Conservation (phyloP, 2,113 vertebrate genomes). For the Microcebus lehilahytsara region DNA sequence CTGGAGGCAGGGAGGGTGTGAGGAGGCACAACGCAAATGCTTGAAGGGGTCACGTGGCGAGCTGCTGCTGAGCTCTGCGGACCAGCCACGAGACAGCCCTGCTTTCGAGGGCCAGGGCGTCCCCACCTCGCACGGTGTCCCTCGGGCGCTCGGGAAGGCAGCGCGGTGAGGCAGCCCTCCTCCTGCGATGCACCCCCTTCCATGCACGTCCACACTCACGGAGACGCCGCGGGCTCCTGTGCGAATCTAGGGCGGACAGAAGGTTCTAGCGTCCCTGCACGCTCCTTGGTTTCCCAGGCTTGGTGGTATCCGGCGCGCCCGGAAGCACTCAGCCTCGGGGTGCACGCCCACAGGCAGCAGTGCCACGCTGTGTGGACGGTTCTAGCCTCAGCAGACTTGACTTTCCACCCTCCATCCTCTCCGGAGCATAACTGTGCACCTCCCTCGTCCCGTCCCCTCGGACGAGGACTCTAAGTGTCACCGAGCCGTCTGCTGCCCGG, state of each 20-base stretch:
- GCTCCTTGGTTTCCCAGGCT: background rate
- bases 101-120: too few relatives aligned
- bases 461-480: background rate
- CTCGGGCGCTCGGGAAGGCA: too few relatives aligned
- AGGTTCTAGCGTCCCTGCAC: too few relatives aligned
- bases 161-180: too few relatives aligned
- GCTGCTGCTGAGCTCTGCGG: background rate
- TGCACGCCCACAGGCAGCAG: accelerated
- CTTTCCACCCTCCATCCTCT: background rate
- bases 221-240: background rate
- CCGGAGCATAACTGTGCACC: background rate
- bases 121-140: too few relatives aligned
- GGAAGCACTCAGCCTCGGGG: background rate
- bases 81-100: too few relatives aligned
- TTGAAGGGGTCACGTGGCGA: background rate
- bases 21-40: background rate
- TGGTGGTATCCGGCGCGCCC: background rate
- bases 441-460: background rate
- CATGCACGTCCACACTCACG: too few relatives aligned
- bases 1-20: background rate
- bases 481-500: background rate
- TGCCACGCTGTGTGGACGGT: accelerated
- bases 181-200: too few relatives aligned
- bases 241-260: background rate
- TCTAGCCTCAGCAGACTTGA: background rate